These are phyloP conservation scores for Alcis repandata DNA, from an alignment of 2,888 invertebrate species.

Conservation along the genomic window DNA sequence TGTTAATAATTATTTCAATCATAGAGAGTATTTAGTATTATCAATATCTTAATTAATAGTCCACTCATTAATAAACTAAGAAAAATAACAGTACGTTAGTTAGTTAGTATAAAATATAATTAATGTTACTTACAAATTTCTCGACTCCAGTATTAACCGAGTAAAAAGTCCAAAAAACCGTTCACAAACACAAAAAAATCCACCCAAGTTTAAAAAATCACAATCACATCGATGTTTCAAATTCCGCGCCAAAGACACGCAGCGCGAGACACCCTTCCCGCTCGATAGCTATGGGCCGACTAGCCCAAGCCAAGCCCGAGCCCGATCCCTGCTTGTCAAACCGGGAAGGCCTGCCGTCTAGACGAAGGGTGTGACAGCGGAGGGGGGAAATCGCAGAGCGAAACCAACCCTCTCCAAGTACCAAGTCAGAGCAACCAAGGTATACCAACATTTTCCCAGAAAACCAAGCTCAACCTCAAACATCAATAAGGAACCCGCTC, in stretches of 20 bases:
- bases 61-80: no score
- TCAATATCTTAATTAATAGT: no score
- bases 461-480: slow-evolving; percentile 68
- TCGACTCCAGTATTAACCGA: slow-evolving; percentile 7
- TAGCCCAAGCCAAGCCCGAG: slow-evolving; percentile 55
- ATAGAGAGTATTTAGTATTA: no score
- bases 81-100: not conserved
- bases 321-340: slow-evolving; percentile 16
- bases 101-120: not conserved
- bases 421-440: slow-evolving; percentile 36
- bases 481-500: slow-evolving; percentile 72
- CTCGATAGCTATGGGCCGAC: slow-evolving; percentile 64
- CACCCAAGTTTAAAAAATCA: slow-evolving; percentile 50
- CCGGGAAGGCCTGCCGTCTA: slow-evolving; percentile 63
- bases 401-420: slow-evolving; percentile 64
- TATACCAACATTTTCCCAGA: slow-evolving; percentile 68
- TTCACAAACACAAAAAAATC: slow-evolving; percentile 51
- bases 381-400: slow-evolving; percentile 56
- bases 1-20: no score
- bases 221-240: slow-evolving; percentile 58
- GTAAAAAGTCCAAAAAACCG: slow-evolving; percentile 18
- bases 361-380: slow-evolving; percentile 62
- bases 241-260: slow-evolving; percentile 69
- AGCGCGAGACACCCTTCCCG: slow-evolving; percentile 60
- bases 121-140: slow-evolving; percentile 18